Percentiles rank a stretch among this genome's conserved stretches.
Conservation (phyloP, 1,140 invertebrate genomes). For the Condylostylus longicornis region DNA sequence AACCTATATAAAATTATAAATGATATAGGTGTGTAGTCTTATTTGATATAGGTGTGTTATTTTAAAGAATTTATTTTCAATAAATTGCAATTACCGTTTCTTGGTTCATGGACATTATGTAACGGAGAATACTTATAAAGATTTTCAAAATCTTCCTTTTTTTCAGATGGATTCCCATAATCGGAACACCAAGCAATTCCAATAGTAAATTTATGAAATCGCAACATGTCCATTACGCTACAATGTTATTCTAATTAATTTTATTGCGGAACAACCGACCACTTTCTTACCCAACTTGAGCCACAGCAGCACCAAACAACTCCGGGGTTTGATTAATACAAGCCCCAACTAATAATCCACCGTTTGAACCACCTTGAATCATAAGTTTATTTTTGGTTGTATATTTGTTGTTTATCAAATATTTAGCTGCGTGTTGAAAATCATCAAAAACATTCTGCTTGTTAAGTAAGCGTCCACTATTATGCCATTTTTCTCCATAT, state of each 20-base stretch:
- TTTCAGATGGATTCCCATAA: conserved; percentile 83
- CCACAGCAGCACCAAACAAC: conserved; percentile 79
- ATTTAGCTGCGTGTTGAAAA: conserved; percentile 85
- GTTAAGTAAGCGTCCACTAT: conserved; percentile 74
- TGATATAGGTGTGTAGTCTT: too few species aligned
- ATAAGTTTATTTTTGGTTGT: conserved; percentile 60
- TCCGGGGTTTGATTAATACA: conserved; percentile 90
- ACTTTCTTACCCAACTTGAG: conserved; percentile 70
- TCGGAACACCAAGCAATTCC: conserved; percentile 94
- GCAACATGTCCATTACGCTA: conserved; percentile 92
- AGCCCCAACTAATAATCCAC: conserved; percentile 84
- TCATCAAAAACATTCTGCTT: conserved; percentile 98
- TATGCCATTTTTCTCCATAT: conserved; percentile 96
- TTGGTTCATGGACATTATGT: conserved; percentile 72
- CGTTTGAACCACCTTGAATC: conserved; percentile 93
- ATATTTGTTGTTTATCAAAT: conserved; percentile 70
- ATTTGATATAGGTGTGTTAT: too few species aligned
- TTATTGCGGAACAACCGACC: conserved; percentile 1
- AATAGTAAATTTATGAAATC: conserved; percentile 97
- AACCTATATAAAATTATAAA: too few species aligned
- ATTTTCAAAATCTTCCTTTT: conserved; percentile 76
- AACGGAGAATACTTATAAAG: conserved; percentile 87
- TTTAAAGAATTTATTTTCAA: too few species aligned
- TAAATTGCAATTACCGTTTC: conserved; percentile 30
- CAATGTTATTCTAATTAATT: too few species aligned